Base-by-base conservation (phyloP, 2,888 invertebrate genomes). In the Myopa tessellatipennis region DNA sequence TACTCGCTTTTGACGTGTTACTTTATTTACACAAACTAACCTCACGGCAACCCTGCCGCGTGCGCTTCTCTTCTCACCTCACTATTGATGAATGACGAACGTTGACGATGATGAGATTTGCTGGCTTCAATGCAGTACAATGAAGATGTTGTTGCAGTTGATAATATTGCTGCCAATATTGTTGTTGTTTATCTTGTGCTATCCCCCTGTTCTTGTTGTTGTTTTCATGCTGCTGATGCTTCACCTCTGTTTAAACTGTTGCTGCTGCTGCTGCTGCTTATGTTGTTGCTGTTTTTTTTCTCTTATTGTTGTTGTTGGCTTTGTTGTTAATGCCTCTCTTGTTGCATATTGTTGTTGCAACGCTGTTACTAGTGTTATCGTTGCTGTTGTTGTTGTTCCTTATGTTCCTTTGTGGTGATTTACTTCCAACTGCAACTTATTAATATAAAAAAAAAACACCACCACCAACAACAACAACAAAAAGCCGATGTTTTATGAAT, bases 401-500 rank as follows among this genome's bases (percentile, higher is more conserved):
- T 77, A 75, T 81, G 80, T 78, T 77, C 78, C 65, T 80, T 52
- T 67, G 67, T 68, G 75, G 69, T 69, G 75, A 75, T 75, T 75
- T 75, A 75, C 75, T 75, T 68, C 79, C 81, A 82, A 73, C 76
- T 79, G 79, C 79, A 80, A 80, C 77, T 78, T 80, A 79, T 80
- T 83, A 82, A 82, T 82, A 72, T 77, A 55, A 74, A 34, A 58
- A 68, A 18, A 60, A 50, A 55, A 52, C 40, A 67, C 38, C 68
- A 45, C 50, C 18, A 38, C 4, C 26, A 18, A 70, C 4, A 50
- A 12, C 50, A 65, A 55, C 18, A 63, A 26, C 26, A 58, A 40
- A 55, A 77, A 76, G 74, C 52, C 52, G 63, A 72, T 78, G 72
- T 72, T 78, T 76, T 76, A 75, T 78, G 78, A 74, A 78, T 75